phyloP scores from a whole-genome alignment of 23 tunicate species.

The Ascidia mentula region DNA sequence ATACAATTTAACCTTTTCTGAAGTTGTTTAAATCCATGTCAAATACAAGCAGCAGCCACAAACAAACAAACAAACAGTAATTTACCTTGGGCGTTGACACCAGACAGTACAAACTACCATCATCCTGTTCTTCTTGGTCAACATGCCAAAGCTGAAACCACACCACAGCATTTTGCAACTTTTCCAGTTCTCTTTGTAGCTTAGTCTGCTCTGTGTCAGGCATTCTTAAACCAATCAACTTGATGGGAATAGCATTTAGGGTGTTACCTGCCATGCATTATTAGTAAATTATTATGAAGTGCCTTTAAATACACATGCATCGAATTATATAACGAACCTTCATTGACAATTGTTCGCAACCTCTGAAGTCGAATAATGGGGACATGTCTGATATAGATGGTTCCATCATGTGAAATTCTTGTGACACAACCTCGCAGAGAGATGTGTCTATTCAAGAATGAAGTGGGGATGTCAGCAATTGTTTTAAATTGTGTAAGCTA shows the following conservation, averaged over 20 bases:
- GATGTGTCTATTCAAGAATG: constrained; percentile 17
- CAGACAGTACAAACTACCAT: neutral
- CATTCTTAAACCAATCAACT: neutral
- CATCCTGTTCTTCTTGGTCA: neutral
- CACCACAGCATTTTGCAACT: neutral
- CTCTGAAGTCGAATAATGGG: constrained; percentile 2
- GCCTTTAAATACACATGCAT: neutral
- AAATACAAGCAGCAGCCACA: neutral
- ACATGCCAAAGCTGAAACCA: neutral
- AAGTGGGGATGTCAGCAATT: constrained; percentile 10
- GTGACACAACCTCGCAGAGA: constrained; percentile 26
- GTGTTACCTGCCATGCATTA: neutral
- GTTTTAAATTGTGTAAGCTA: constrained; percentile 28
- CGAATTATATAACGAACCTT: neutral
- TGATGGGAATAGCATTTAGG: neutral
- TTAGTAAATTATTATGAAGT: neutral
- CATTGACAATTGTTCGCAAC: neutral
- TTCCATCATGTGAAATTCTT: constrained; percentile 5
- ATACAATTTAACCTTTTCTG: neutral
- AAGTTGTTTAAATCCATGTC: neutral
- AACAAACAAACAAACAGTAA: neutral
- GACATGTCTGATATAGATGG: constrained; percentile 21
- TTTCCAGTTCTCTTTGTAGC: neutral
- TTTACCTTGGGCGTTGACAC: neutral
- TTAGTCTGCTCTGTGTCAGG: neutral